Conservation (phyloP, 1,140 invertebrate species). For the Lepidurus packardi region DNA sequence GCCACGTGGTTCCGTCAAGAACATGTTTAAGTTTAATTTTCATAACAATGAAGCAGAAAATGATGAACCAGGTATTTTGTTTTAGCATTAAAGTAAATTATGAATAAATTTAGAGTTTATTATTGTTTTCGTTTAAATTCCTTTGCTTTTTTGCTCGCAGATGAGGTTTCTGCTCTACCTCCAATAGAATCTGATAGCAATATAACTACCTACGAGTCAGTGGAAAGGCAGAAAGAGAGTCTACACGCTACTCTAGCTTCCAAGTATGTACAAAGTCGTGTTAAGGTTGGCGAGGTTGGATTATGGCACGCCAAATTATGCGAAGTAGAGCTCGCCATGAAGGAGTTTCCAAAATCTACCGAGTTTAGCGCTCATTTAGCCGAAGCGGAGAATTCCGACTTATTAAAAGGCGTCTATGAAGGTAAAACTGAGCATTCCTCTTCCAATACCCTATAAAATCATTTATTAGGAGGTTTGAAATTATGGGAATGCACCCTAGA, state of each 20-base stretch:
- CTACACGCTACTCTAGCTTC: background rate
- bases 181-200: background rate
- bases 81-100: background rate
- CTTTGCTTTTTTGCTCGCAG: too few species aligned
- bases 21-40: constrained; percentile 35
- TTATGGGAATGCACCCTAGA: constrained; percentile 84
- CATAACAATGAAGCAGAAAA: background rate
- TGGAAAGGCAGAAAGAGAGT: background rate
- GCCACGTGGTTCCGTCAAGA: background rate
- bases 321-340: constrained; percentile 22
- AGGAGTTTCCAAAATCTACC: background rate
- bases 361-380: background rate
- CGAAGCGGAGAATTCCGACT: constrained; percentile 38
- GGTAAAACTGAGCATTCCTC: constrained; percentile 36
- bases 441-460: constrained; percentile 34
- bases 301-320: constrained; percentile 25
- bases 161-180: too few species aligned
- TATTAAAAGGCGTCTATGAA: constrained; percentile 43
- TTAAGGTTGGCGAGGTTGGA: background rate
- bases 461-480: constrained; percentile 67
- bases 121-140: too few species aligned
- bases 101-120: background rate
- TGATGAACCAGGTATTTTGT: background rate
- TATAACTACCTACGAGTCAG: background rate
- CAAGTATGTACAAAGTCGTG: background rate